Evolutionary conservation across 2,113 vertebrate species (phyloP), one percentile per base, ranked within the genome.

Genomic region (Datnioides undecimradiatus): DNA sequence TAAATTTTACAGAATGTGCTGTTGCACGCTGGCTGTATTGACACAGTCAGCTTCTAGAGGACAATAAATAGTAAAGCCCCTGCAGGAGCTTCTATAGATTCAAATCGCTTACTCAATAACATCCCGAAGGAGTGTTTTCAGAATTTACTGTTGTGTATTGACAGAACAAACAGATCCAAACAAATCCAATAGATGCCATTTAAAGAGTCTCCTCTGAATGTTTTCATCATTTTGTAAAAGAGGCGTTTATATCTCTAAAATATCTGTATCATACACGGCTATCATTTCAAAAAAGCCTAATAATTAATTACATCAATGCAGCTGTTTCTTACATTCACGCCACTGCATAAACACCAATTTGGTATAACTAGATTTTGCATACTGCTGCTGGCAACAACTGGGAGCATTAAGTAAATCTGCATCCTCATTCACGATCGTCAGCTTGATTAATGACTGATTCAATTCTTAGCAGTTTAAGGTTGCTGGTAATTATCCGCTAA

Each of bases 371-470:
- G 52, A 69, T 77, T 76, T 65, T 73, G 43, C 66, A 59, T 70
- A 78, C 43, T 65, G 77, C 80, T 84, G 70, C 84, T 76, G 69
- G 80, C 41, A 52, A 75, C 76, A 52, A 78, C 66, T 64, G 79
- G 52, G 64, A 85, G 63, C 72, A 29, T 59, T 25, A 62, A 87
- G 31, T 77, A 79, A 92, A 91, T 83, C 79, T 79, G 58, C 89
- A 70, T 87, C 73, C 85, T 74, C 65, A 77, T 82, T 89, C 74
- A 43, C 59, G 76, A 91, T 88, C 60, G 29, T 79, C 79, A 74
- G 40, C 40, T 80, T 91, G 87, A 93, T 92, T 90, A 88, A 92
- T 88, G 88, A 73, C 60, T 60, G 55, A 88, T 91, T 87, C 86
- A 83, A 80, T 85, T 84, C 71, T 79, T 60, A 27, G 80, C 80